phyloP scores from a whole-genome alignment of 2,888 invertebrate species.

The Blastobasis adustella region DNA sequence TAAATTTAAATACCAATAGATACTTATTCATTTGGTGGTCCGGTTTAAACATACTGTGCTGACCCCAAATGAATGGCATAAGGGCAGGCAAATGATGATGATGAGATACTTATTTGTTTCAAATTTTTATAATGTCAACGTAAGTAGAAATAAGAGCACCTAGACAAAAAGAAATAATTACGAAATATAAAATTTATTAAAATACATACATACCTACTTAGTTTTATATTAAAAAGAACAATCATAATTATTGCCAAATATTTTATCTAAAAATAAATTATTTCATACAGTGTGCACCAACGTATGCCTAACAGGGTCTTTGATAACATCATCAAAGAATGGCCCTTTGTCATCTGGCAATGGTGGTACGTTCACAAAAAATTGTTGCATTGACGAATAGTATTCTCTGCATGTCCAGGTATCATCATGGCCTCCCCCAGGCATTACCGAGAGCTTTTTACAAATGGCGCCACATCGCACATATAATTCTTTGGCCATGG shows the following conservation, averaged over 20 bases:
- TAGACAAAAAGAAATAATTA: neutral
- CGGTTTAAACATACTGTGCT: no score
- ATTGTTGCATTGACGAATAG: constrained; percentile 73
- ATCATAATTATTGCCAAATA: neutral
- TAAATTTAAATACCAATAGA: no score
- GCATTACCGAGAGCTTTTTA: constrained; percentile 86
- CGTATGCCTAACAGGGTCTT: constrained; percentile 25
- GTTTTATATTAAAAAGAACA: constrained; percentile 1
- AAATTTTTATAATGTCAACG: no score
- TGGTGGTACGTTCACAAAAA: constrained; percentile 53
- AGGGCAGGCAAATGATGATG: no score
- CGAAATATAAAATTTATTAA: constrained; percentile 20
- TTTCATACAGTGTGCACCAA: constrained; percentile 39
- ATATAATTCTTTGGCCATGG: constrained; percentile 90
- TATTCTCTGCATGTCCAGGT: constrained; percentile 94
- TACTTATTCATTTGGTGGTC: no score
- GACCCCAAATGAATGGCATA: no score
- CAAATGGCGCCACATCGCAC: constrained; percentile 82
- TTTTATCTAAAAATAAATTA: neutral
- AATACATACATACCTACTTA: no score
- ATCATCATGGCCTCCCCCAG: constrained; percentile 93
- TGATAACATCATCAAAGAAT: constrained; percentile 34
- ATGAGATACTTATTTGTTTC: no score
- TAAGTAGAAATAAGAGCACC: no score
- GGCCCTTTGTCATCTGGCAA: constrained; percentile 40